Base-by-base conservation (phyloP, 1,140 invertebrate genomes). In the Euura lappo region DNA sequence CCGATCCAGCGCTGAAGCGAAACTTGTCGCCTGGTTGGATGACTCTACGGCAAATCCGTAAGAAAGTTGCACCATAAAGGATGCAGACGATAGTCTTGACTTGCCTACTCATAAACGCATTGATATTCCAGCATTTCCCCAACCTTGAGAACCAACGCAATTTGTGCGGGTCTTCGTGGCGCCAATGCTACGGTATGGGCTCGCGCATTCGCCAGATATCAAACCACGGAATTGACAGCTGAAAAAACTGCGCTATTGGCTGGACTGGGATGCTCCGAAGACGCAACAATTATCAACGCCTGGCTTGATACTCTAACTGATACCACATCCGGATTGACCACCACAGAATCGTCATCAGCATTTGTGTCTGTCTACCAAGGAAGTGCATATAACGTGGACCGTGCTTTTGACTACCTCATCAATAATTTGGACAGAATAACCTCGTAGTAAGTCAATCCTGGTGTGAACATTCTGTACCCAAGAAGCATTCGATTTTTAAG, bases 111-210 rank as follows among this genome's bases (percentile, higher is more conserved):
- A 11, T 28, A 28, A 0, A 28, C 28, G 28, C 28, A 28, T 28
- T 28, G 28, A 11, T 66, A 28, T 28, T 81, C 13, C 79, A 94
- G 93, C 45, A 94, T 96, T 75, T 91, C 94, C 8, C 91, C 93
- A 4, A 94, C 96, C 81, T 81, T 96, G 4, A 91, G 93, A 65
- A 89, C 88, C n/a, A 89, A 92, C 0, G 92, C 96, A 2, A 95
- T 95, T 81, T 97, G 95, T 79, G 91, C 92, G 1, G 95, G 94
- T 0, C 91, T 97, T 4, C 88, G 91, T 71, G 89, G 91, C 13
- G 95, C 95, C 2, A 91, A 91, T 2, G 90, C 92, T 65, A 85
- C 89, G 6, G 94, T 95, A 80, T 97, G 95, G 95, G 88, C 94
- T 65, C 95, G 95, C 85, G 90, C 93, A 0, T 94, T 93, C 89